These are phyloP conservation scores for Pammene aurita DNA, from an alignment of 2,888 invertebrate genomes.

Conservation along the genomic window DNA sequence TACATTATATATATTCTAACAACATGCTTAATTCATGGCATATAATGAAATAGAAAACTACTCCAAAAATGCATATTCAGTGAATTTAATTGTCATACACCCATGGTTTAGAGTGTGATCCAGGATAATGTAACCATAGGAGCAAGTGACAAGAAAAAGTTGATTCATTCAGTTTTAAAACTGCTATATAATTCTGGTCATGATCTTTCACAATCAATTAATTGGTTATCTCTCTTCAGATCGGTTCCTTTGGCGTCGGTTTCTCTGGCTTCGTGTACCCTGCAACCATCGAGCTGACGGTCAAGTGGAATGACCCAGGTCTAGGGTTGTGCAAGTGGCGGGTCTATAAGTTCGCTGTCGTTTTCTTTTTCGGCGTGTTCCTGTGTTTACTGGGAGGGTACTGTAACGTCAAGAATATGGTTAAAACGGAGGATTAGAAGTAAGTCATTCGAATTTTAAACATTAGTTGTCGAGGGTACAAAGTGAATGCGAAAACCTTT, in stretches of 20 bases:
- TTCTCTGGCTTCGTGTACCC: neutral
- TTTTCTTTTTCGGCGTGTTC: neutral
- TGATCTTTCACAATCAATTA: neutral
- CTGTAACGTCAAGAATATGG: neutral
- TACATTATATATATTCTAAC: no score
- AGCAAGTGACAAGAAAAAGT: no score
- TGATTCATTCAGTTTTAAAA: no score
- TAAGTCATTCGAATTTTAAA: neutral
- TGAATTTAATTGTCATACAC: no score
- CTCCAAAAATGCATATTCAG: no score
- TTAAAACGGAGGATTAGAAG: neutral
- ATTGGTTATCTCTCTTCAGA: neutral
- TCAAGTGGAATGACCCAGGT: slow-evolving; percentile 1
- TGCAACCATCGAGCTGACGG: neutral
- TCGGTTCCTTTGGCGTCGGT: neutral
- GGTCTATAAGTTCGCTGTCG: neutral
- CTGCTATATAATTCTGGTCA: no score
- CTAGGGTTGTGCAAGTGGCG: neutral
- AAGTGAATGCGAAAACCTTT: no score
- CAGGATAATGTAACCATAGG: no score
- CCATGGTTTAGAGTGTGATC: no score
- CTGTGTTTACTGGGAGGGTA: neutral
- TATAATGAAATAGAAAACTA: no score
- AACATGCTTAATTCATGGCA: no score
- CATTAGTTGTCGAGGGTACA: no score